Conservation (phyloP, 2,888 invertebrate genomes). For the Siphlonurus alternatus region DNA sequence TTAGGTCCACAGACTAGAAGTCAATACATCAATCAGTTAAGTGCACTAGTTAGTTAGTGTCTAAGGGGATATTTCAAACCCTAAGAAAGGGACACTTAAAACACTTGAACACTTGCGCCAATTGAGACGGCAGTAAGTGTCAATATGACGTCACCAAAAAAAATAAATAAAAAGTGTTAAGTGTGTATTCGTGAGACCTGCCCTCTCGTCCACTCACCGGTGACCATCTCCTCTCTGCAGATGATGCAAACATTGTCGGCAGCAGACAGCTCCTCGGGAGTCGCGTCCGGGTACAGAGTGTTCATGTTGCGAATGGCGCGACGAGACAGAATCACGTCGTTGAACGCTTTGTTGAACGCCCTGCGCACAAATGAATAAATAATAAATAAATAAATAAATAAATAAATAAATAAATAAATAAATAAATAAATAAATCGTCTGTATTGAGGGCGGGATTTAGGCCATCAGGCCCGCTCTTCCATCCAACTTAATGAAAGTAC, state of each 20-base stretch:
- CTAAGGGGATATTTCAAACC: no score
- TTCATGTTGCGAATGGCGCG: constrained; percentile 97
- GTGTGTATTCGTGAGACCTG: no score
- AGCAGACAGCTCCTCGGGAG: constrained; percentile 73
- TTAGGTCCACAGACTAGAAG: no score
- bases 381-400: background rate
- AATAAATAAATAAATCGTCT: background rate
- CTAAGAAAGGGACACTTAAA: no score
- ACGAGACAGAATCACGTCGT: constrained; percentile 91
- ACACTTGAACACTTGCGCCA: no score
- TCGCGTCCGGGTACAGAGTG: constrained; percentile 91
- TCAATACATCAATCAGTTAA: no score
- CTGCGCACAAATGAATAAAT: constrained; percentile 27
- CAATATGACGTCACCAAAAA: no score
- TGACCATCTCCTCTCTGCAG: constrained; percentile 75
- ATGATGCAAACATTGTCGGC: constrained; percentile 99
- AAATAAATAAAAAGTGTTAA: no score
- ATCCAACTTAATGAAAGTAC: background rate
- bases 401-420: background rate
- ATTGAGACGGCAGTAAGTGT: no score
- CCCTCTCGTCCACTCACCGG: constrained; percentile 32
- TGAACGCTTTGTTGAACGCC: constrained; percentile 93
- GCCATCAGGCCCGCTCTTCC: no score
- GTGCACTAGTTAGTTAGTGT: no score
- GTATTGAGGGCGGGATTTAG: no score